Evolutionary conservation across 2,888 invertebrate species (phyloP).

Genomic region (Dastarcus helophoroides): DNA sequence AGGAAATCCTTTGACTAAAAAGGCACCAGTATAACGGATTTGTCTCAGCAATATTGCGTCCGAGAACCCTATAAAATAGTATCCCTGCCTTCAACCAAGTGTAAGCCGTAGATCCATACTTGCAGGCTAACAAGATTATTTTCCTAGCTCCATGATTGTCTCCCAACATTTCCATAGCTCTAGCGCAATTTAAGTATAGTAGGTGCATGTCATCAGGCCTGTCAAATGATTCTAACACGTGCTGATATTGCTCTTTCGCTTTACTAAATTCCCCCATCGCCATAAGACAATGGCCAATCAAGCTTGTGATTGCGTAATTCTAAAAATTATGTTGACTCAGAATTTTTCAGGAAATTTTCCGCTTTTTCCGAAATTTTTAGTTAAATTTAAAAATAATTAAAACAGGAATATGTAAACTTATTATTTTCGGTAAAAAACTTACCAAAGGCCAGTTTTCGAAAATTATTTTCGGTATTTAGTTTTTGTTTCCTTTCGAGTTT

Average conservation of each 20-base stretch:
- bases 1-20: conserved; percentile 29
- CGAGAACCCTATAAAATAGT: conserved; percentile 22
- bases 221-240: conserved; percentile 25
- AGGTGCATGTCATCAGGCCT: conserved; percentile 30
- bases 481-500: no score
- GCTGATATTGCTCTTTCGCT: conserved; percentile 26
- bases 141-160: conserved; percentile 28
- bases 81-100: conserved; percentile 29
- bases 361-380: no score
- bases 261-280: conserved; percentile 20
- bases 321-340: conserved; percentile 15
- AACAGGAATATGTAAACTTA: no score
- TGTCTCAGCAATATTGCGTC: no score
- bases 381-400: no score
- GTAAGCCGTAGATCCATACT: conserved; percentile 30
- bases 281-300: conserved; percentile 29
- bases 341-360: no score
- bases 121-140: conserved; percentile 28
- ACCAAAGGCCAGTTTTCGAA: no score
- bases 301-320: conserved; percentile 26
- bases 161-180: conserved; percentile 21
- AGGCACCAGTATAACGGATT: conserved; percentile 5
- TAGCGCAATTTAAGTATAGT: conserved; percentile 26
- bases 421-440: no score
- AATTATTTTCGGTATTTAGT: no score